phyloP scores from a whole-genome alignment of 2,797 vertebrate species.

The Pantherophis alleghaniensis region DNA sequence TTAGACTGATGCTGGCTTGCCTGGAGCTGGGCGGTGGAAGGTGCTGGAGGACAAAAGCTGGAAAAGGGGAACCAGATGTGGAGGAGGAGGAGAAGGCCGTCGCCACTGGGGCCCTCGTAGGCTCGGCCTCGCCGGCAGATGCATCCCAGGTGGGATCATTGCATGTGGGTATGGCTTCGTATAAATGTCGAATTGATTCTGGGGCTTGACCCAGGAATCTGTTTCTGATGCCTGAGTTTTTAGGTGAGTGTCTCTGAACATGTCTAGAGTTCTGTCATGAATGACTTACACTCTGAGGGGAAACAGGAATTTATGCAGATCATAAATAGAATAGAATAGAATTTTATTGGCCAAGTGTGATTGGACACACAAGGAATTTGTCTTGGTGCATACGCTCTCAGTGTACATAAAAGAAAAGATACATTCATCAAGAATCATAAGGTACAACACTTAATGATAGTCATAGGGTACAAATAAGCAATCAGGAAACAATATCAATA shows the following conservation, averaged over 20 bases:
- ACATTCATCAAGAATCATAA: no score
- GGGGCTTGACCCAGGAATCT: not conserved
- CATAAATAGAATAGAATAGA: no score
- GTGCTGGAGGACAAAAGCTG: not conserved
- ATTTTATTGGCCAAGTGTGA: no score
- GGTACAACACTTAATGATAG: no score
- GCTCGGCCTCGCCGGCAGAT: conserved; percentile 26
- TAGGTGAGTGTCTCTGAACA: not conserved
- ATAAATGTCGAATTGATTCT: not conserved
- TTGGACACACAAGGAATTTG: no score
- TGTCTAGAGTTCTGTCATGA: not conserved
- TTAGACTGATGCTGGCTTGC: conserved; percentile 11
- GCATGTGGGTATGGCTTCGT: not conserved
- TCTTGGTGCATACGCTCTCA: no score
- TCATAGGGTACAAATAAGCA: no score
- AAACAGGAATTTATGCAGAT: not conserved
- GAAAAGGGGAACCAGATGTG: conserved; percentile 10
- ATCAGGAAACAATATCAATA: no score
- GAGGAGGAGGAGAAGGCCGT: conserved; percentile 33
- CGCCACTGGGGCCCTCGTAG: conserved; percentile 10
- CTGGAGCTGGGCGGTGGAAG: not conserved
- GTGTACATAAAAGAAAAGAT: no score
- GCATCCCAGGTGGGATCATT: conserved; percentile 66
- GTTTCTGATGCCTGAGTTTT: not conserved
- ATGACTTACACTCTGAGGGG: not conserved